Evolutionary conservation across 2,797 vertebrate genomes (phyloP).

Genomic region (Ptychobarbus kaznakovi): DNA sequence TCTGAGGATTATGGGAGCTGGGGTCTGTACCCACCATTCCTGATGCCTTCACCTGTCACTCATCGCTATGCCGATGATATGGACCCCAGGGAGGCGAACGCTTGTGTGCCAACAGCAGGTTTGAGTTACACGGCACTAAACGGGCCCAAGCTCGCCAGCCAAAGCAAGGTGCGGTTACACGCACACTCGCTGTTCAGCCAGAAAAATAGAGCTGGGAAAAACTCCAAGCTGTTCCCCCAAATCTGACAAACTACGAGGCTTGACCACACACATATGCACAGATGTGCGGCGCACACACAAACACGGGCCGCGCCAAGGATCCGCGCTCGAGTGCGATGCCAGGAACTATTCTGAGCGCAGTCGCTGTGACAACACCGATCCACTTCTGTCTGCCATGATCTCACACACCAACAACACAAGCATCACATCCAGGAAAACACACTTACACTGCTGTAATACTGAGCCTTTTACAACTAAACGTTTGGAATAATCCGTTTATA

Average conservation of each 20-base stretch:
- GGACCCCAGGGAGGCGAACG: slow-evolving; percentile 14
- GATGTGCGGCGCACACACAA: slow-evolving; percentile 2
- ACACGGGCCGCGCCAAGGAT: not conserved
- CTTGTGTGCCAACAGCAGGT: slow-evolving; percentile 8
- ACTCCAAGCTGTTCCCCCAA: slow-evolving; percentile 51
- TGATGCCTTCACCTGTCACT: slow-evolving; percentile 47
- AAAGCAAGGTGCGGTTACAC: slow-evolving; percentile 5
- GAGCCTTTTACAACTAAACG: not conserved
- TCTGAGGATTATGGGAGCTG: not conserved
- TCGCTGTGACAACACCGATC: slow-evolving; percentile 43
- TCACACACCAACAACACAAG: slow-evolving; percentile 44
- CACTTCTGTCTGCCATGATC: slow-evolving; percentile 45
- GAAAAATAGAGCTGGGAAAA: slow-evolving; percentile 41
- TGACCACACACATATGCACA: slow-evolving; percentile 28
- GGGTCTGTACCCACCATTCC: slow-evolving; percentile 27
- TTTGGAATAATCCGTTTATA: not conserved
- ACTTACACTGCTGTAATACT: not conserved
- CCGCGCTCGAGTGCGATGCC: not conserved
- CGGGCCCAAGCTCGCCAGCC: slow-evolving; percentile 14
- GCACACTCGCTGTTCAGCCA: slow-evolving; percentile 29
- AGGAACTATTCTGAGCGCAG: slow-evolving; percentile 59
- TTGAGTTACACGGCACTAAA: slow-evolving; percentile 46
- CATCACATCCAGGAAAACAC: slow-evolving; percentile 9
- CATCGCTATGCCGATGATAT: slow-evolving; percentile 26
- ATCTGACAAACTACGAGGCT: slow-evolving; percentile 50